Base-by-base conservation (phyloP, 2,113 vertebrate species). In the Callopanchax toddi region DNA sequence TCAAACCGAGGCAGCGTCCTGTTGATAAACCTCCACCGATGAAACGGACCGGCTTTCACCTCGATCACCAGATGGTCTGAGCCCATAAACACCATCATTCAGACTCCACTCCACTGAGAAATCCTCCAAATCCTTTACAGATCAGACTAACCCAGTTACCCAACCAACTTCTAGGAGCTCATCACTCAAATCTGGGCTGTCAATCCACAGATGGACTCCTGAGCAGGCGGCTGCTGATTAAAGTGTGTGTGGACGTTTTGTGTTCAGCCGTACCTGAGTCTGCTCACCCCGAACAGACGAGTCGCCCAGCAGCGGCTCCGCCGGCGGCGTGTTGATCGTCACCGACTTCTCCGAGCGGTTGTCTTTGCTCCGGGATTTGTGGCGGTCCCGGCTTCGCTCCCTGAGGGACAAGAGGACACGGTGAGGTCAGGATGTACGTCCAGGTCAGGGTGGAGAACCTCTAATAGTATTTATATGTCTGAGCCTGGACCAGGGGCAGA, bases 291-390 rank as follows among this genome's bases (percentile, higher is more conserved):
- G 92, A 4, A 91, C 82, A 8, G 93, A 71, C 0, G 94, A 94
- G 1, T 96, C 95, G 2, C 92, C 94, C 48, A 95, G 89, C 60
- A 95, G 91, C 0, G 95, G 94, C 68, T 96, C 94, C 1, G 93
- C 94, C 0, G 95, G 93, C 17, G 95, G 93, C 0, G 95, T 91
- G 79, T 97, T 95, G 65, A 97, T 98, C 0, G 96, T 99, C 53
- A 98, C 95, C 0, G 97, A 97, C 81, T 98, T 98, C 87, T 98
- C 97, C 0, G 95, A 96, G 18, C 94, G 94, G 71, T 93, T 92
- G 67, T 97, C 97, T 87, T 96, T 97, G 89, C 85, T 95, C 51
- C 94, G 93, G 0, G 94, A 91, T 91, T 96, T 98, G 89, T 97
- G 96, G 51, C 95, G 93, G 70, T 97, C 96, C 36, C 95, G 93